Evolutionary conservation across 2,113 vertebrate genomes (phyloP).

Genomic region (Ibidorhyncha struthersii): DNA sequence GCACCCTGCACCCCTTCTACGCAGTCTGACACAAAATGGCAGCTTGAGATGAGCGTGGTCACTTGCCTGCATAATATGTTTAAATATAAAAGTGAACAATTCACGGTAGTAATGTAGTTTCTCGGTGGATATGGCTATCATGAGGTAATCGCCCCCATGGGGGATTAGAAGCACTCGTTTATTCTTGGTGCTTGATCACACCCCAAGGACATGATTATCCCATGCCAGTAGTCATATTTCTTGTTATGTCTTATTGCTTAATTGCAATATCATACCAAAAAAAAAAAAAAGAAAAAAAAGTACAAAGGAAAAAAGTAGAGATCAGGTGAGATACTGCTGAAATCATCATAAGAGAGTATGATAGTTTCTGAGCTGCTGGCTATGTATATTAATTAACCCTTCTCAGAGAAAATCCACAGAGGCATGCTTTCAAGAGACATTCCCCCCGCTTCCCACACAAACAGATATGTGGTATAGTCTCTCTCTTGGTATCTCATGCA

Average conservation of each 20-base stretch:
- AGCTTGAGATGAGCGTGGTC: not conserved
- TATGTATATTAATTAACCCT: slow-evolving; percentile 61
- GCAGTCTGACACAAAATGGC: not conserved
- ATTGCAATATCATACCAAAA: not conserved
- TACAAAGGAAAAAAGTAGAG: not conserved
- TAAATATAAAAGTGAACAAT: not conserved
- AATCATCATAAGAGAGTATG: not conserved
- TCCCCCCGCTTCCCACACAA: not conserved
- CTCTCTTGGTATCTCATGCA: slow-evolving; percentile 53
- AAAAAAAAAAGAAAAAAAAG: too few relatives aligned
- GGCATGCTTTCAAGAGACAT: not conserved
- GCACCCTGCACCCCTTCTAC: not conserved
- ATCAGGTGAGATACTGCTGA: slow-evolving; percentile 27
- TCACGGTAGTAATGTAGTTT: not conserved
- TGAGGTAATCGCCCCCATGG: slow-evolving; percentile 7
- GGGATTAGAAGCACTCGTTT: slow-evolving; percentile 4
- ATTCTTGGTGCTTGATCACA: slow-evolving; percentile 33
- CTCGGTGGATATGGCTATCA: not conserved
- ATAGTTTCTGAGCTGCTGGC: slow-evolving; percentile 40
- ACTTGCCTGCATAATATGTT: not conserved
- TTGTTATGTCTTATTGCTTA: slow-evolving; percentile 18
- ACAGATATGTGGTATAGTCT: slow-evolving; percentile 24
- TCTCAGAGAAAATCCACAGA: slow-evolving; percentile 29
- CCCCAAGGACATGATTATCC: slow-evolving; percentile 58
- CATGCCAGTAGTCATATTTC: slow-evolving; percentile 35